A percentile compares a stretch with the other conserved stretches of the same genome.
These are phyloP conservation scores for Eidolon dupreanum DNA, from an alignment of 2,797 vertebrate species.

Conservation along the genomic window DNA sequence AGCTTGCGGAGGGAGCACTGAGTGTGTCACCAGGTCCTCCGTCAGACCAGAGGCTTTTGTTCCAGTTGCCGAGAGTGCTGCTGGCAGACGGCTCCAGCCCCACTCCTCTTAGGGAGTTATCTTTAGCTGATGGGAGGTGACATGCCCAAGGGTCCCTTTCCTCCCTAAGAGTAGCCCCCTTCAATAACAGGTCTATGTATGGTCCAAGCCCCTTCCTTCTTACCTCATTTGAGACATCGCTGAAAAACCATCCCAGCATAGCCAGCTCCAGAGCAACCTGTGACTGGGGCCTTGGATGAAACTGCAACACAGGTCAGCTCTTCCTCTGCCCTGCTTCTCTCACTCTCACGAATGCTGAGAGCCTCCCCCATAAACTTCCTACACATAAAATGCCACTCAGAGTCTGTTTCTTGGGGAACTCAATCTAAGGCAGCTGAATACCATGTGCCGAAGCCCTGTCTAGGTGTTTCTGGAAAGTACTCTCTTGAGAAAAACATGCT, in stretches of 20 bases:
- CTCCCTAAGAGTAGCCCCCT: neutral
- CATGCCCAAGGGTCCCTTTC: neutral
- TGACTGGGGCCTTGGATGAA: neutral
- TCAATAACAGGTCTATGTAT: neutral
- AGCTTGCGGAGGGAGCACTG: fast-evolving
- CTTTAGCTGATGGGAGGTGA: neutral
- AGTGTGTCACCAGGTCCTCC: no score
- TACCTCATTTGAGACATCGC: neutral
- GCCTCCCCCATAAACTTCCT: no score
- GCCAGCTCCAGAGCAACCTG: neutral
- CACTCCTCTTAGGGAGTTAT: neutral
- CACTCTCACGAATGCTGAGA: no score
- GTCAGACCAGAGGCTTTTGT: neutral
- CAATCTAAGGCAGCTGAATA: neutral
- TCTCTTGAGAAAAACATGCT: neutral
- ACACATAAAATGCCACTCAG: fast-evolving
- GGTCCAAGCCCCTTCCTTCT: neutral
- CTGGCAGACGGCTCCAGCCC: fast-evolving
- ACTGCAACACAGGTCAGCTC: neutral
- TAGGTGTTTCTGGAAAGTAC: neutral
- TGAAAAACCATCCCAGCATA: neutral
- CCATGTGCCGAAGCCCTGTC: neutral
- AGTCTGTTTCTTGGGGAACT: neutral
- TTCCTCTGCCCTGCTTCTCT: neutral
- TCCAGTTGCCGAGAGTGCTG: neutral